Base-by-base conservation (phyloP, 2,888 invertebrate species). In the Ecliptopera silaceata region DNA sequence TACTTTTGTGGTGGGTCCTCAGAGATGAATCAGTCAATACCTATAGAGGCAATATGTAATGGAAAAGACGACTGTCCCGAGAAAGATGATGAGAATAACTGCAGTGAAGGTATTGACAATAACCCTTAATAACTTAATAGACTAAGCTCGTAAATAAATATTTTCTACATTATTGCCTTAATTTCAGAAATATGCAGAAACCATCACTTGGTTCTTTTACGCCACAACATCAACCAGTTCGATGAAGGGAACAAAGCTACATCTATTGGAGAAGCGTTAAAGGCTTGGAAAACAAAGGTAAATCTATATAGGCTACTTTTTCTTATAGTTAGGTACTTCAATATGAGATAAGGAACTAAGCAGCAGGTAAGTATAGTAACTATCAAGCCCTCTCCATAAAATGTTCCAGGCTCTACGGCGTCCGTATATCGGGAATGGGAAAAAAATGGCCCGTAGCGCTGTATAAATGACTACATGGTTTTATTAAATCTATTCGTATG, bases 31-130 rank as follows among this genome's bases (percentile, higher is more conserved):
- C 50, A 61, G 5, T 74, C 72, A 18, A 59, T 86, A 34, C 56
- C 77, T 0, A 39, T 83, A 13, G 75, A 80, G 39, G 55, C 63
- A 3, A 60, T 90, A 47, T 90, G 90, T 58, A 70, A 90, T 49
- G 78, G 80, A 10, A 76, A 72, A 56, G 32, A 44, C 1, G 75
- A 87, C 61, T 90, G 90, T 58, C 75, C 76, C 1, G 65, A 68
- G 22, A 79, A 74, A 22, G 80, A 84, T 39, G 90, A 90, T 36
- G 90, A 90, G 72, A 50, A 59, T 0, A 49, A 73, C 32, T 90
- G 90, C 64, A 69, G 59, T 17, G 71, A 66, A 68, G 85, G 88
- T 83, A 70, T 4, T 26, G 1, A 26, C 26, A 8, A 26, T 6
- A 17, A 29, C n/a, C 6, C n/a, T n/a, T n/a, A n/a, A n/a, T 26